Evolutionary conservation across 2,888 invertebrate genomes (phyloP), one percentile per base, ranked within the genome.

Genomic region (Drosophila testacea): DNA sequence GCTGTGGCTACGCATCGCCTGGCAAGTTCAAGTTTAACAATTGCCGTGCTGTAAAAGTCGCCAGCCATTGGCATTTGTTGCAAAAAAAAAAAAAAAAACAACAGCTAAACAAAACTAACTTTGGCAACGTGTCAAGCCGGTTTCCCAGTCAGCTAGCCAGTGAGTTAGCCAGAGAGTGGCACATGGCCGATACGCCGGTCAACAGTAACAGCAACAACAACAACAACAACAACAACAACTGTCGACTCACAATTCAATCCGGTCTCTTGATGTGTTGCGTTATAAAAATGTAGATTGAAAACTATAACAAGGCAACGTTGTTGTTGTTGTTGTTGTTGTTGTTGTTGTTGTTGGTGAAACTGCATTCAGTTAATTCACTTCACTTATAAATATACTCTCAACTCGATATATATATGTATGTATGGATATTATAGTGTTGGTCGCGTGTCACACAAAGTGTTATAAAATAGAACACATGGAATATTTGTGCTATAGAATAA

Each of bases 101-200:
- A 50, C 62, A 50, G 50, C 64, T 6, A 32, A 32, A 32, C 3
- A 32, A 32, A 55, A 68, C 82, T 69, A 68, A 82, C 85, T 81
- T 87, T 87, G 82, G 82, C 88, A 83, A 83, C 85, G 85, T 83
- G 82, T 83, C 85, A 81, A 83, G 82, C 82, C 82, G 82, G 82
- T 83, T 81, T 81, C 32, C 7, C 32, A 32, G 32, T 6, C 32
- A 32, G 32, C 32, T 46, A 44, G 32, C 32, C 57, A 59, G 44
- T 61, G 46, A 54, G 71, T 27, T 36, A 34, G 38, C 44, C 34
- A 39, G 38, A 38, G 68, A 47, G 57, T 63, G 69, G 60, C 77
- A 80, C 77, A 77, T 62, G 73, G 65, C 63, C 75, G 64, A 71
- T 41, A 62, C 71, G 71, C 79, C 79, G 77, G 82, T 72, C 85